Evolutionary conservation across 2,113 vertebrate genomes (phyloP), one percentile per base, ranked within the genome.

Genomic region (Cyprinodon tularosa): DNA sequence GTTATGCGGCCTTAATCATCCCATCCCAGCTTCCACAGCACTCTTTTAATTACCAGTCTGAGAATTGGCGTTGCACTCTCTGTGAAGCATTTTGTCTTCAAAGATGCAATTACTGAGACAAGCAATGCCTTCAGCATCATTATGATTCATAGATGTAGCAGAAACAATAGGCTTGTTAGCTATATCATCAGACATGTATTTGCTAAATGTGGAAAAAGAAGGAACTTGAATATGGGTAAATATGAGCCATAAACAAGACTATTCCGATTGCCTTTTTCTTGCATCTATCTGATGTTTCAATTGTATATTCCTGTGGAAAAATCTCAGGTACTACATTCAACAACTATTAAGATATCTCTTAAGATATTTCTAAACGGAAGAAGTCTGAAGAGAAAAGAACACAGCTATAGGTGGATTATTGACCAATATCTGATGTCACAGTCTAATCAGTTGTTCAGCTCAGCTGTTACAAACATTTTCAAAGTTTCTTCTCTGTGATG

Each of bases 91-190:
- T 64, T 83, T 74, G 72, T 72, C 72, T 84, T 86, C 71, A 81
- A 81, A 84, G 84, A 83, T 83, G 82, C 75, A 86, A 81, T 84
- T 90, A 90, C 80, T 60, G 86, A 84, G 82, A 79, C 84, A 81
- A 66, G 69, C 62, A 59, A 72, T 77, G 76, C 69, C 80, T 78
- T 81, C 80, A 80, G 66, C 77, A 73, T 83, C 80, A 85, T 83
- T 83, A 85, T 64, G 82, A 79, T 64, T 69, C 65, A 79, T 73
- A 71, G 74, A 79, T 84, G 73, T 72, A 74, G 42, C 68, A 8
- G 72, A 66, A 59, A 84, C 59, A 81, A 69, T 75, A 53, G 39
- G 75, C 74, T 81, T 76, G 72, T 78, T 75, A 74, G 72, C 64
- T 72, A 39, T 62, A 84, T 82, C 22, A n/a, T 59, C 47, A 50